Evolutionary conservation across 1,140 invertebrate species (phyloP), one percentile per base, ranked within the genome.

Genomic region (Lepeophtheirus salmonis): DNA sequence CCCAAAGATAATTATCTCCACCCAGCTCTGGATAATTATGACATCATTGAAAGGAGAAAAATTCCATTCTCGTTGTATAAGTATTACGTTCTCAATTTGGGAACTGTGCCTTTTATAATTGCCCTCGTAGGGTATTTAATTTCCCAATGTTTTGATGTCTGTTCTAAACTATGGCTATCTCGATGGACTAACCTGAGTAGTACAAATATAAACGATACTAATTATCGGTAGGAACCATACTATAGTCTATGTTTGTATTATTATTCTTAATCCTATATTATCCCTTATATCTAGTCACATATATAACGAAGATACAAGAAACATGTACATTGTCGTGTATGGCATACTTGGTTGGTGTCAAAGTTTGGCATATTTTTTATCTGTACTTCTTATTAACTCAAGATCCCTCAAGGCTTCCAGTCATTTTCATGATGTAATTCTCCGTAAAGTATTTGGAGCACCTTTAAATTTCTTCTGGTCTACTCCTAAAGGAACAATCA

Each of bases 151-250:
- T 89, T 91, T 71, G 83, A 83, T 67, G 84, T 97, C 62, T 84
- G 84, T 63, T 85, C 89, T 20, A 96, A 92, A 73, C 74, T 95
- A 62, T 97, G 91, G 90, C 76, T 97, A 0, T 84, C 85, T 64
- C 67, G 76, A 56, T 96, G 89, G 90, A 85, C 86, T 21, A 41
- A 41, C n/a, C 30, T 41, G n/a, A 41, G 30, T n/a, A 41, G 30
- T 41, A 41, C 30, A 41, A 41, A 41, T 41, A 41, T n/a, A n/a
- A 41, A 41, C n/a, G 30, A n/a, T 41, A 41, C 30, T 10, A 41
- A 41, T 41, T 41, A 10, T 41, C 6, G n/a, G 30, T 41, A 41
- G n/a, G 30, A n/a, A n/a, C n/a, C n/a, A n/a, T n/a, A n/a, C n/a
- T n/a, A 41, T 41, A 41, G 30, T 41, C n/a, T 41, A 41, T 10